Conservation (phyloP, 2,797 vertebrate species). For the Phataginus tetradactyla region DNA sequence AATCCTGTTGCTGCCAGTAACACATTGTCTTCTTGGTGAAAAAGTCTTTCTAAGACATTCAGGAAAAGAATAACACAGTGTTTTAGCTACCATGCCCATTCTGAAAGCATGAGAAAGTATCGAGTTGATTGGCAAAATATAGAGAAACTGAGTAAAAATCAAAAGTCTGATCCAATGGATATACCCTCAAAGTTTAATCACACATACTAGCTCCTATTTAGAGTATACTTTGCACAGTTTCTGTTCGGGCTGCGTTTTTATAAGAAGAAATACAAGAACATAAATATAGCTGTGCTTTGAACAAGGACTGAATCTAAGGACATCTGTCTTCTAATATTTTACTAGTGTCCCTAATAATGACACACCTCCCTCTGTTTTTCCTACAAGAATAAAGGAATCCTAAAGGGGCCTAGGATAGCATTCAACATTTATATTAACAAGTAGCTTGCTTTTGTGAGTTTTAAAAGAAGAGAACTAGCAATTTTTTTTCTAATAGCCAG, state of each 20-base stretch:
- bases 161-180: not conserved
- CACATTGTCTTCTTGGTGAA: conserved; percentile 2
- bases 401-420: not conserved
- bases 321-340: not conserved
- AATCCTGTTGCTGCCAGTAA: conserved; percentile 28
- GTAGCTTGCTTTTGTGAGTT: not conserved
- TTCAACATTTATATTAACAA: conserved; percentile 25
- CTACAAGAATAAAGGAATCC: not conserved
- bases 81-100: not conserved
- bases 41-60: conserved; percentile 35
- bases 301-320: conserved; percentile 27
- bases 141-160: conserved; percentile 21
- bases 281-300: conserved; percentile 48
- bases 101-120: conserved; percentile 9
- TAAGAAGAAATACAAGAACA: conserved; percentile 9
- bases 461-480: conserved; percentile 16
- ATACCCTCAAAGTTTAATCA: not conserved
- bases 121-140: not conserved
- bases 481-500: conserved; percentile 12
- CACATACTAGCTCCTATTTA: not conserved
- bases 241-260: conserved; percentile 21
- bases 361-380: not conserved
- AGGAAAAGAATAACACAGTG: not conserved
- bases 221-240: not conserved
- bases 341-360: conserved; percentile 26